A percentile compares a stretch with the other conserved stretches of the same genome.
These are phyloP conservation scores for Chrysina gloriosa DNA, from an alignment of 2,888 invertebrate species.

Conservation along the genomic window DNA sequence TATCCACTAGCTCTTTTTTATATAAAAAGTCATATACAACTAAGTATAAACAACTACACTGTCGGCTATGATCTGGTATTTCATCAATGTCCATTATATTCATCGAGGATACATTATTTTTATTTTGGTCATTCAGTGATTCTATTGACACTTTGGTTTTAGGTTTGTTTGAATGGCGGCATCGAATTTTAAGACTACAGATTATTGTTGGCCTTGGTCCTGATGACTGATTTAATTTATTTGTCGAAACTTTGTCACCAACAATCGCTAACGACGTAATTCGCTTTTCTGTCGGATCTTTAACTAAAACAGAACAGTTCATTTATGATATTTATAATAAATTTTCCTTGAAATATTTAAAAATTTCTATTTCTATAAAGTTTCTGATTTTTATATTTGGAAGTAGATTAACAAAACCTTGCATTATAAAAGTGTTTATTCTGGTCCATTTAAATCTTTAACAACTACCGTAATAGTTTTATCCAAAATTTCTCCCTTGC, in stretches of 20 bases:
- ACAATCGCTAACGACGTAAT: slow-evolving; percentile 60
- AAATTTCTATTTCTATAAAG: no score
- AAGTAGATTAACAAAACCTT: no score
- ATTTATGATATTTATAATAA: no score
- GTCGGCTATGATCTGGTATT: slow-evolving; percentile 46
- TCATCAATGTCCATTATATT: slow-evolving; percentile 58
- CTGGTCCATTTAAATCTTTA: no score
- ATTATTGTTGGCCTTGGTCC: slow-evolving; percentile 66
- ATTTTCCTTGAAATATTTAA: no score
- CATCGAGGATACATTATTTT: slow-evolving; percentile 66
- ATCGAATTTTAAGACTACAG: slow-evolving; percentile 65
- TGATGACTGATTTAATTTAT: slow-evolving; percentile 48
- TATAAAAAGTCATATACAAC: slow-evolving; percentile 79
- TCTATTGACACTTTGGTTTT: slow-evolving; percentile 67
- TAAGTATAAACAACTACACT: slow-evolving; percentile 67
- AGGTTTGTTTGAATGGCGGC: slow-evolving; percentile 47
- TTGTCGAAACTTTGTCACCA: slow-evolving; percentile 49
- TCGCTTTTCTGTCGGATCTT: slow-evolving; percentile 58
- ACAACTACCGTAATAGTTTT: no score
- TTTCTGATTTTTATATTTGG: no score
- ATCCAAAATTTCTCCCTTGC: no score
- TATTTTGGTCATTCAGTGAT: slow-evolving; percentile 82
- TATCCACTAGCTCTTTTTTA: slow-evolving; percentile 61
- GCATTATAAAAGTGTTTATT: no score
- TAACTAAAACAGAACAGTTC: slow-evolving; percentile 59